A percentile compares a stretch with the other conserved stretches of the same genome.
Conservation (phyloP, 2,888 invertebrate genomes). For the Ernsta delagoae region DNA sequence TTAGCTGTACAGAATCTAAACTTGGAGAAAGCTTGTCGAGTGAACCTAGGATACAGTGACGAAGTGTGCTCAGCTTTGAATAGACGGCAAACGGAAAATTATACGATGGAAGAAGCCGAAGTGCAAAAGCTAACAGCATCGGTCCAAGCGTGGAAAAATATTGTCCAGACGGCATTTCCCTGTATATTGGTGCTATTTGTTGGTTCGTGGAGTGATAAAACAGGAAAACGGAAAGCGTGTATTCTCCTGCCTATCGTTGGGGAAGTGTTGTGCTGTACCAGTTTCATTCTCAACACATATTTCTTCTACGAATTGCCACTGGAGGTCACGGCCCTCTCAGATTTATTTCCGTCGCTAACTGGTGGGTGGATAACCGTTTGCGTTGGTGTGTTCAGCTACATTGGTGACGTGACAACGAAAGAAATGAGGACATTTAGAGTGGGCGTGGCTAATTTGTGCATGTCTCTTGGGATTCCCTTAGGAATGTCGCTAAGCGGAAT, state of each 20-base stretch:
- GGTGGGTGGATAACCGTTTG: constrained; percentile 86
- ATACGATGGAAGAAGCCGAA: constrained; percentile 86
- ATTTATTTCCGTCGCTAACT: constrained; percentile 82
- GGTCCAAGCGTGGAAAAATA: constrained; percentile 84
- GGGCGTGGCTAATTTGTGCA: constrained; percentile 86
- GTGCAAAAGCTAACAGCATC: constrained; percentile 86
- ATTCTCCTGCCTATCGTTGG: constrained; percentile 84
- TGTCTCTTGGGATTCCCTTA: constrained; percentile 85
- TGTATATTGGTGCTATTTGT: constrained; percentile 83
- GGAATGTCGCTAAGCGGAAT: constrained; percentile 85
- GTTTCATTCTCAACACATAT: constrained; percentile 83
- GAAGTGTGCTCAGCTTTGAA: constrained; percentile 91
- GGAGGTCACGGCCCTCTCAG: constrained; percentile 83
- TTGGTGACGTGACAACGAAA: constrained; percentile 85
- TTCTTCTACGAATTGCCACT: constrained; percentile 85
- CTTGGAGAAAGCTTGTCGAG: constrained; percentile 93
- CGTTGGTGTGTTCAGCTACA: constrained; percentile 86
- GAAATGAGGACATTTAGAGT: constrained; percentile 86
- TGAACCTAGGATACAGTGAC: constrained; percentile 90
- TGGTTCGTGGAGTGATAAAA: constrained; percentile 87
- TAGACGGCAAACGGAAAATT: constrained; percentile 89
- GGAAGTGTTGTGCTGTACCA: constrained; percentile 80
- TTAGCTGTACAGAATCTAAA: constrained; percentile 93
- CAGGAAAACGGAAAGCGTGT: constrained; percentile 84
- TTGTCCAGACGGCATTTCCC: constrained; percentile 84